A percentile compares a stretch with the other conserved stretches of the same genome.
Evolutionary conservation across 1,140 invertebrate species (phyloP).

Genomic region (Pinna nobilis): DNA sequence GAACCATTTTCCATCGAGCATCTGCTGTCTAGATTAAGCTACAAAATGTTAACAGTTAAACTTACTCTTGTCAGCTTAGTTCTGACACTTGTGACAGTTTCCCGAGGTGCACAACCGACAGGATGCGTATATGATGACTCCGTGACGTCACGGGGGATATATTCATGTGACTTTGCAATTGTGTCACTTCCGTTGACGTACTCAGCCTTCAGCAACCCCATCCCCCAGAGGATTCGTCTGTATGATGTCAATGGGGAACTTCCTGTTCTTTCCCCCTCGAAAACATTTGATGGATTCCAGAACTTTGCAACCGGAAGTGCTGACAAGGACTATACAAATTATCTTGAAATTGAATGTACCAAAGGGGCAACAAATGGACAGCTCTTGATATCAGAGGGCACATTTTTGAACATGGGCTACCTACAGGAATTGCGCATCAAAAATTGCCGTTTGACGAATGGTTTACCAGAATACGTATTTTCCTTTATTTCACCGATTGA

Average conservation of each 20-base stretch:
- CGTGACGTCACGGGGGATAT: slow-evolving; percentile 17
- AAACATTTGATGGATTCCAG: slow-evolving; percentile 28
- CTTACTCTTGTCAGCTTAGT: too few species aligned
- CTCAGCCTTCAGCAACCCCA: slow-evolving; percentile 20
- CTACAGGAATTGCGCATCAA: slow-evolving; percentile 34
- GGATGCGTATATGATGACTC: slow-evolving; percentile 26
- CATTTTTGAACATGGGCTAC: slow-evolving; percentile 28
- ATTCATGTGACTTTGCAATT: slow-evolving; percentile 24
- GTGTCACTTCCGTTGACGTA: slow-evolving; percentile 30
- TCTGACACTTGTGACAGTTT: too few species aligned
- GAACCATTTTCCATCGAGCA: too few species aligned
- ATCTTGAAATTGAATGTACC: slow-evolving; percentile 28
- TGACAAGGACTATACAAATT: slow-evolving; percentile 31
- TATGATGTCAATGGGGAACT: slow-evolving; percentile 34
- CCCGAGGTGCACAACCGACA: background rate
- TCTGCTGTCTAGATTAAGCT: too few species aligned
- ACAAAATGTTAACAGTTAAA: too few species aligned
- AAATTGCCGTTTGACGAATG: slow-evolving; percentile 24
- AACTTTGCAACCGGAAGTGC: slow-evolving; percentile 17
- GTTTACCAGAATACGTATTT: slow-evolving; percentile 28
- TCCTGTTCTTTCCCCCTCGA: slow-evolving; percentile 9
- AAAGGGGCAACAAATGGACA: slow-evolving; percentile 18
- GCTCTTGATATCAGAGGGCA: slow-evolving; percentile 21
- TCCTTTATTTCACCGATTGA: slow-evolving; percentile 17
- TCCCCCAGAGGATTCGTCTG: slow-evolving; percentile 33